Percentiles rank a stretch among this genome's conserved stretches.
Evolutionary conservation across 1,140 invertebrate species (phyloP).

Genomic region (Ips nitidus): DNA sequence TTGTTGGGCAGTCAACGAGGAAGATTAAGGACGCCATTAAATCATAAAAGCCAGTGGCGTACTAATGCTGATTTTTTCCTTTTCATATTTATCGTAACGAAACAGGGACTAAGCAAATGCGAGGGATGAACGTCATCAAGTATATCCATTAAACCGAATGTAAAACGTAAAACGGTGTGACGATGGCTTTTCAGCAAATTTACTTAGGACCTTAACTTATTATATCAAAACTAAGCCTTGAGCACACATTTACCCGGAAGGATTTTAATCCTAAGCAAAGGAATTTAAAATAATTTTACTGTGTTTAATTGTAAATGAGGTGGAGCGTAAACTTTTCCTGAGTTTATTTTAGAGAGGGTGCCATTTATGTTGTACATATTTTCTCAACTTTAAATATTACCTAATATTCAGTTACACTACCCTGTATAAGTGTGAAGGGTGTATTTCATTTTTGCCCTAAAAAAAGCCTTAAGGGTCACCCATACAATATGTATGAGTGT

Average conservation of each 20-base stretch:
- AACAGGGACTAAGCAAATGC: too few species aligned
- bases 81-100: too few species aligned
- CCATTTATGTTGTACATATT: too few species aligned
- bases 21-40: slow-evolving; percentile 11
- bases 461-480: neutral
- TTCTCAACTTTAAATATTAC: too few species aligned
- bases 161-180: neutral
- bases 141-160: too few species aligned
- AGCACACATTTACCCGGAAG: neutral
- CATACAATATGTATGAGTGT: neutral
- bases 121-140: too few species aligned
- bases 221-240: slow-evolving; percentile 6
- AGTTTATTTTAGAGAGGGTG: neutral
- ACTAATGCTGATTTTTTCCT: neutral
- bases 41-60: slow-evolving; percentile 8
- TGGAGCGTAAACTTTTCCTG: neutral
- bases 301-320: slow-evolving; percentile 6
- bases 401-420: too few species aligned
- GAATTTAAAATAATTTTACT: slow-evolving; percentile 10
- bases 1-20: slow-evolving; percentile 4
- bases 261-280: slow-evolving; percentile 12
- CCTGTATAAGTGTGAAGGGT: too few species aligned
- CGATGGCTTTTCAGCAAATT: slow-evolving; percentile 8
- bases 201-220: slow-evolving; percentile 14
- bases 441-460: neutral